Percentiles rank a stretch among this genome's conserved stretches.
phyloP scores from a whole-genome alignment of 2,888 invertebrate species.

The Synergus gifuensis region DNA sequence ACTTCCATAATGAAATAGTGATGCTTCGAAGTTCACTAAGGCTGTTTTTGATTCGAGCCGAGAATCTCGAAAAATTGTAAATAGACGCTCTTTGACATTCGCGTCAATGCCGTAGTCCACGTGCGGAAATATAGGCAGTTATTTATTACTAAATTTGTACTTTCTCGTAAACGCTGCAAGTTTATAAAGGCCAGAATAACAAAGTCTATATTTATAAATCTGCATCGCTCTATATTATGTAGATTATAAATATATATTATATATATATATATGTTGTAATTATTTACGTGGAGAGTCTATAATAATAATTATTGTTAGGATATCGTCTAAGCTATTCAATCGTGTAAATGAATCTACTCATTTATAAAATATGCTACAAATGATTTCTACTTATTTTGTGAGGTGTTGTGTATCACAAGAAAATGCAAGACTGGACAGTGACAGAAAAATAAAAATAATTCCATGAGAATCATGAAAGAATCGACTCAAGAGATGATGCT shows the following conservation, averaged over 20 bases:
- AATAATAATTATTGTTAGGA: conserved; percentile 29
- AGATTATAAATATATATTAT: conserved; percentile 11
- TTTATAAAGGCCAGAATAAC: neutral
- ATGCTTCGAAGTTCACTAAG: conserved; percentile 27
- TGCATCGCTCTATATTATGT: conserved; percentile 38
- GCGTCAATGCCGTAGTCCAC: conserved; percentile 24
- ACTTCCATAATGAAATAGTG: conserved; percentile 31
- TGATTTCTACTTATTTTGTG: conserved; percentile 31
- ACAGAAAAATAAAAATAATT: neutral
- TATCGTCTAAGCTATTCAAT: conserved; percentile 14
- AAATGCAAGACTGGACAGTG: conserved; percentile 31
- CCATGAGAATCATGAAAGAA: conserved; percentile 27
- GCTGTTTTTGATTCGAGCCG: conserved; percentile 32
- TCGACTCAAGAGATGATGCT: neutral
- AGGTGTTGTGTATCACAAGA: conserved; percentile 16
- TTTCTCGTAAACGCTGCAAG: conserved; percentile 46
- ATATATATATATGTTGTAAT: conserved; percentile 44
- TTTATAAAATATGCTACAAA: conserved; percentile 12
- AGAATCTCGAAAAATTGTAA: conserved; percentile 30
- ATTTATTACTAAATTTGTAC: conserved; percentile 56
- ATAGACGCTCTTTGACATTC: conserved; percentile 31
- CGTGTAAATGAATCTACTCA: conserved; percentile 21
- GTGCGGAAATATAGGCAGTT: conserved; percentile 43
- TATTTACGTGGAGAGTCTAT: conserved; percentile 41
- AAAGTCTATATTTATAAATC: conserved; percentile 10